Evolutionary conservation across 2,888 invertebrate species (phyloP).

Genomic region (Drosophila phalerata): DNA sequence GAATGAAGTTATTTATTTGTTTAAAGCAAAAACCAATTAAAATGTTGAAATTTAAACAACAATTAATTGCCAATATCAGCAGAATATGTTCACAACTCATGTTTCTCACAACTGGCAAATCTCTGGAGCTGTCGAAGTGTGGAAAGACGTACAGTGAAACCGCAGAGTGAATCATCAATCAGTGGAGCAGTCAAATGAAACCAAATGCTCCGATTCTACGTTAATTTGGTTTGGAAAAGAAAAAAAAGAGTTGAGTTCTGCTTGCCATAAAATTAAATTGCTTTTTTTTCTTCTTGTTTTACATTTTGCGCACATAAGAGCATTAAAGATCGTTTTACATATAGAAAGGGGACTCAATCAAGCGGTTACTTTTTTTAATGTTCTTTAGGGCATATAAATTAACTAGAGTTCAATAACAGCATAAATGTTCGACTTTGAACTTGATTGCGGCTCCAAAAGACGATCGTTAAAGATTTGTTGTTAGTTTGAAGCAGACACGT

Average conservation of each 20-base stretch:
- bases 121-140: neutral
- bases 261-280: constrained; percentile 48
- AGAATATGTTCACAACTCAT: neutral
- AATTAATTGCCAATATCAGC: neutral
- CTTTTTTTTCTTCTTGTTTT: constrained; percentile 29
- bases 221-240: constrained; percentile 20
- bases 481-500: neutral
- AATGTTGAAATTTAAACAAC: neutral
- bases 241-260: constrained; percentile 33
- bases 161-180: constrained; percentile 48
- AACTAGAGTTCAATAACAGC: constrained; percentile 64
- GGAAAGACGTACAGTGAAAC: neutral
- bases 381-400: constrained; percentile 29
- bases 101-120: neutral
- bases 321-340: constrained; percentile 58
- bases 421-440: constrained; percentile 62
- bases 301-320: constrained; percentile 50
- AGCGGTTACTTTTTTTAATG: constrained; percentile 46
- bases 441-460: constrained; percentile 31
- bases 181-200: constrained; percentile 52
- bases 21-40: neutral
- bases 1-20: neutral
- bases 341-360: constrained; percentile 52
- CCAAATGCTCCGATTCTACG: constrained; percentile 20
- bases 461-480: constrained; percentile 1